These are phyloP conservation scores for Scomber colias DNA, from an alignment of 2,113 vertebrate genomes.

Conservation along the genomic window DNA sequence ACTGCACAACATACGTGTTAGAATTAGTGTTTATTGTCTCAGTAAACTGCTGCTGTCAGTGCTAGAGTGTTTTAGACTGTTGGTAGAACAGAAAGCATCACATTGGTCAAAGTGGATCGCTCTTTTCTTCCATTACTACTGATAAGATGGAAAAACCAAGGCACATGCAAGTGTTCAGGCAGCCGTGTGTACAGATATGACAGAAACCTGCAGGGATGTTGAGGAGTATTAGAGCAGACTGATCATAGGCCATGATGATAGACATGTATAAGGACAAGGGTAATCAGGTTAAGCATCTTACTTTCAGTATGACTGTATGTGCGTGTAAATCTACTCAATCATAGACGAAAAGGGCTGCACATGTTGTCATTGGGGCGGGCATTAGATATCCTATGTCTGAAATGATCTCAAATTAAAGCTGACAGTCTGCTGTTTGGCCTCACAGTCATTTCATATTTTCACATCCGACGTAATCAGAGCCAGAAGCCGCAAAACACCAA, in stretches of 20 bases:
- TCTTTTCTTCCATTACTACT: neutral
- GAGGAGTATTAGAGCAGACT: constrained; percentile 1
- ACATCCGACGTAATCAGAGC: constrained; percentile 59
- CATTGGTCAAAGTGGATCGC: too few species aligned
- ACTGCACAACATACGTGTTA: too few species aligned
- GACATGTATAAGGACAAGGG: constrained; percentile 5
- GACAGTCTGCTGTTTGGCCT: constrained; percentile 66
- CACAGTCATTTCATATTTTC: constrained; percentile 51
- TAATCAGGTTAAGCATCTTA: neutral
- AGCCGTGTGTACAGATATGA: constrained; percentile 16
- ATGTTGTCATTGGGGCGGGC: constrained; percentile 27
- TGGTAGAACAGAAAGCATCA: too few species aligned
- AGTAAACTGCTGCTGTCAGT: too few species aligned
- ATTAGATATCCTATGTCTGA: constrained; percentile 23
- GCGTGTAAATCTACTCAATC: constrained; percentile 10
- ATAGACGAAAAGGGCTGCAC: neutral
- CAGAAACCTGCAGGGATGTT: constrained; percentile 25
- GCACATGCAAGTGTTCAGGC: constrained; percentile 5
- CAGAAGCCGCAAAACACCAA: constrained; percentile 16
- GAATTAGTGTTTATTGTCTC: too few species aligned
- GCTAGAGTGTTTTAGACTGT: too few species aligned
- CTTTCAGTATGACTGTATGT: neutral
- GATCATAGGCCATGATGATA: neutral
- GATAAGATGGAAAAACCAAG: neutral
- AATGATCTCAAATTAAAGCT: constrained; percentile 51